A percentile compares a stretch with the other conserved stretches of the same genome.
Conservation (phyloP, 2,888 invertebrate genomes). For the Rhodophaea formosa region DNA sequence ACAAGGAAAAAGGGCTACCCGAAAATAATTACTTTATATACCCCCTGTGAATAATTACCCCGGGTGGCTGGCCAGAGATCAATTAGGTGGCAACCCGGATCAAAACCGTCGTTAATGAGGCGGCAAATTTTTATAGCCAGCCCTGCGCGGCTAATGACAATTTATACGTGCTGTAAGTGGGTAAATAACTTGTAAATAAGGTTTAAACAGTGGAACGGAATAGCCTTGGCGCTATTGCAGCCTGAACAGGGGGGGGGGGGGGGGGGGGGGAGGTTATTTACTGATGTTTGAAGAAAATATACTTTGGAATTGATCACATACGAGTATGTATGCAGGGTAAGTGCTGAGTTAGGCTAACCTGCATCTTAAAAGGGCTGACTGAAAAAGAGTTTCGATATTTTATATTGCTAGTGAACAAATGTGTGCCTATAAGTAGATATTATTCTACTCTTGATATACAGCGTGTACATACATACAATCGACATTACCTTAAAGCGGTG, state of each 20-base stretch:
- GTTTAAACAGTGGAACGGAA: not conserved
- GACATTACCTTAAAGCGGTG: too few relatives aligned
- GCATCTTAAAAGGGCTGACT: too few relatives aligned
- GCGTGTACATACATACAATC: too few relatives aligned
- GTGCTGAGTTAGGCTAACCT: too few relatives aligned
- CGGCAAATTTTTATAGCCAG: constrained; percentile 62
- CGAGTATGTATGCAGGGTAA: too few relatives aligned
- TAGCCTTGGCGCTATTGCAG: not conserved
- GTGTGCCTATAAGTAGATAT: too few relatives aligned
- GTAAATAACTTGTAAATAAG: constrained; percentile 12
- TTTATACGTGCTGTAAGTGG: constrained; percentile 11
- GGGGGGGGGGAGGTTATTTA: not conserved
- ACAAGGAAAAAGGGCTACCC: constrained; percentile 79
- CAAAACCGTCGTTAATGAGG: constrained; percentile 67
- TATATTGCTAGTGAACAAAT: too few relatives aligned
- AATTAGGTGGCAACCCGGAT: constrained; percentile 73
- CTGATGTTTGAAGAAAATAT: too few relatives aligned
- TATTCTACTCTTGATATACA: too few relatives aligned
- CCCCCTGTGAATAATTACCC: constrained; percentile 79
- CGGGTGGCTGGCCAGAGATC: constrained; percentile 67
- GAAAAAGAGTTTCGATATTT: too few relatives aligned
- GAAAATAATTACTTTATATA: constrained; percentile 77
- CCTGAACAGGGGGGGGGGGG: not conserved
- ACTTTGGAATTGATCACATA: too few relatives aligned
- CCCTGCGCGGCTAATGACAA: constrained; percentile 14